Base-by-base conservation (phyloP, 1,140 invertebrate species). In the Leptinotarsa lineolata region DNA sequence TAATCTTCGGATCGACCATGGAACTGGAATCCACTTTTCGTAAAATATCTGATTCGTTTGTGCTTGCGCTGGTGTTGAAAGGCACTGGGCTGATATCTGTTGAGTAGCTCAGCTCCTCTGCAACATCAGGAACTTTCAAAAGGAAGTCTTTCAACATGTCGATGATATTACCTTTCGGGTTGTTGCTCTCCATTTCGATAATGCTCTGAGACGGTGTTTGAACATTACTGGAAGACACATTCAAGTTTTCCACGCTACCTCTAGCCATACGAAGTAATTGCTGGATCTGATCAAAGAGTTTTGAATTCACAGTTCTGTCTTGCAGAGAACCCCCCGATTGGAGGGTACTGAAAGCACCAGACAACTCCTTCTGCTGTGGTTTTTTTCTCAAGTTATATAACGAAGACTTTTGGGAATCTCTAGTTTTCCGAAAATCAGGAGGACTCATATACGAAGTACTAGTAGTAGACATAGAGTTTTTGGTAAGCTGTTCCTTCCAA, bases 201-300 rank as follows among this genome's bases (percentile, higher is more conserved):
- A 88, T 81, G 44, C 87, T 89, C 72, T 86, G 86, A 44, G 83
- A 82, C 4, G 88, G 88, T 4, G 88, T 89, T 22, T 84, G 80
- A 4, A 88, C 84, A 4, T 85, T 83, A 81, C 88, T 89, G 24
- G 86, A 85, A 70, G 86, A 84, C 11, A 88, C 81, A 73, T 85
- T 82, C 58, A 88, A 79, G 54, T 87, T 85, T 76, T 87, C 86
- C 16, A 88, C 73, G 20, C 84, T 86, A 70, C 80, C 81, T 78
- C 84, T 85, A 46, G 87, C 87, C 75, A 89, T 84, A 60, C 80
- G 80, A 44, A 89, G 77, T 59, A 89, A 77, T 79, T 85, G 86
- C 66, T 85, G 84, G 13, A 89, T 83, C 45, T 88, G 88, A 18
- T 80, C 81, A 76, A 86, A 82, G 30, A 89, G 76, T 24, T 72